Evolutionary conservation across 2,888 invertebrate genomes (phyloP), one percentile per base, ranked within the genome.

Genomic region (Willowsia nigromaculata): DNA sequence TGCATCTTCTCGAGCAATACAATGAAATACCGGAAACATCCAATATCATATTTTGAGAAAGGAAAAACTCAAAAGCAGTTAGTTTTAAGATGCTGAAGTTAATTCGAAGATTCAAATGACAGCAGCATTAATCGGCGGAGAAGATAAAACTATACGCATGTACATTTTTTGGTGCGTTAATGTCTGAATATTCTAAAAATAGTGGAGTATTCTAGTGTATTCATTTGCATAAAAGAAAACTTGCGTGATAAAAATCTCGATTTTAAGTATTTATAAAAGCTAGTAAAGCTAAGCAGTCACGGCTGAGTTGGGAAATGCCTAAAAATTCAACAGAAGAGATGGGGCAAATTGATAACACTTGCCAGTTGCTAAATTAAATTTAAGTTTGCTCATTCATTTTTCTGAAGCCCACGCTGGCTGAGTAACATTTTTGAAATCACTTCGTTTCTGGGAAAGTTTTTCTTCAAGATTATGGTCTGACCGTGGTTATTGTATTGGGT

Each of bases 341-440:
- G 71, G 71, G 84, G 71, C 33, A 30, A 71, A 50, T 9, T 84
- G 71, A 84, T 84, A 84, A 84, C 40, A 43, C 43, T 71, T 71
- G 25, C 25, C 18, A 56, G 37, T 53, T 18, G 0, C 37, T 71
- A 84, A 84, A 84, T 84, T 84, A 53, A 84, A 84, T 84, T 71
- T 33, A 71, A 84, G 53, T 71, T 83, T 71, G 15, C 33, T 62
- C 83, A 47, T 83, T 83, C 22, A 40, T 65, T 37, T 22, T 43
- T 9, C 81, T 30, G n/a, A 9, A 37, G 18, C 59, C 6, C 15
- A 37, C 5, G 9, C 37, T 37, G 37, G 43, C 11, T 43, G 27
- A n/a, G 27, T 27, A 62, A 30, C 13, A 62, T 22, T 62, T 53
- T 53, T 53, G 5, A 53, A 53, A 53, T 43, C 43, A 43, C 13